These are phyloP conservation scores for Penaeus chinensis DNA, from an alignment of 1,140 invertebrate genomes.

Conservation along the genomic window DNA sequence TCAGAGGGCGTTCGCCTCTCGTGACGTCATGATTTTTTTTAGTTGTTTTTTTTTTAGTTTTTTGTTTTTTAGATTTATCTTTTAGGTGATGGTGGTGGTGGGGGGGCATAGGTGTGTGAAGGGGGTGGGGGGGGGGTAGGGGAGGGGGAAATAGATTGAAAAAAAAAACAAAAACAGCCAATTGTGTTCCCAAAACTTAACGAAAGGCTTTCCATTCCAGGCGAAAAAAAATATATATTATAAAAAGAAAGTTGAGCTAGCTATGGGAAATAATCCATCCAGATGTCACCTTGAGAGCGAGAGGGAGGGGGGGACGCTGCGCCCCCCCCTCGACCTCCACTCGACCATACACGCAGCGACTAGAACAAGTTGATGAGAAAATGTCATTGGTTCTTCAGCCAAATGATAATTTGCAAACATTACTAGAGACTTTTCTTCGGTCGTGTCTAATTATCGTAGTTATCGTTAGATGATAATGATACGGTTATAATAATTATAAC, in stretches of 20 bases:
- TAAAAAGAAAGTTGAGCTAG: too few species aligned
- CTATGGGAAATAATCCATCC: too few species aligned
- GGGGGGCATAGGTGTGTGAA: too few species aligned
- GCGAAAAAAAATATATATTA: too few species aligned
- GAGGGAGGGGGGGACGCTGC: neutral
- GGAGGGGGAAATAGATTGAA: constrained; percentile 10
- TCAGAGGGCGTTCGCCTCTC: neutral
- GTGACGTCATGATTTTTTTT: constrained; percentile 8
- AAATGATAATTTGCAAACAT: constrained; percentile 29
- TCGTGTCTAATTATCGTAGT: constrained; percentile 16
- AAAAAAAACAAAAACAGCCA: constrained; percentile 3
- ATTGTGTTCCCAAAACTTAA: too few species aligned
- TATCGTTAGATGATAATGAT: too few species aligned
- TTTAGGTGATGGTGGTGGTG: too few species aligned
- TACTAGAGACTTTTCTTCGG: constrained; percentile 1
- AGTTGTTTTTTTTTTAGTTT: neutral
- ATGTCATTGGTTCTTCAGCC: constrained; percentile 40
- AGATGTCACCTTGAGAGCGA: neutral
- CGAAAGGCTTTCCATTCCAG: too few species aligned
- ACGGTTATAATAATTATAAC: too few species aligned
- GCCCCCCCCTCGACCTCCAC: neutral
- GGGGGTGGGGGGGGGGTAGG: too few species aligned
- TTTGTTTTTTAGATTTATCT: too few species aligned
- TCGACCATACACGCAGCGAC: constrained; percentile 5
- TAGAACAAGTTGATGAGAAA: neutral